phyloP scores from a whole-genome alignment of 1,140 invertebrate species.

The Ooceraea biroi region DNA sequence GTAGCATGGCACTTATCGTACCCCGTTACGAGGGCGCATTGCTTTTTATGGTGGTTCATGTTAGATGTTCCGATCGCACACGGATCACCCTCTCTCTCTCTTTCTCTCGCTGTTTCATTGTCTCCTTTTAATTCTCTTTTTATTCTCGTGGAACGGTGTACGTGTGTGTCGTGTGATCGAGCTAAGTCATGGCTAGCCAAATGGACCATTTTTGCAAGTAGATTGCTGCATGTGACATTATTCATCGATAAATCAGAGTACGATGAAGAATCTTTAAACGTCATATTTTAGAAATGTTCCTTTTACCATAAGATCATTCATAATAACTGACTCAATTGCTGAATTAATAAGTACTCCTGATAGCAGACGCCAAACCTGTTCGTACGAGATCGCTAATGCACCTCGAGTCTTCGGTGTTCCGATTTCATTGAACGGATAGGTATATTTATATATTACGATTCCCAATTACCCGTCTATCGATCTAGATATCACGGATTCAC shows the following conservation, averaged over 20 bases:
- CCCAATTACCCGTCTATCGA: constrained; percentile 29
- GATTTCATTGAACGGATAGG: constrained; percentile 5
- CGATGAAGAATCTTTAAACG: background rate
- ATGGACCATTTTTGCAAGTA: background rate
- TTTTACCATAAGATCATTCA: background rate
- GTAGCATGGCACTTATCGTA: constrained; percentile 80
- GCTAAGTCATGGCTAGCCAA: background rate
- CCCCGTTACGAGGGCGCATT: constrained; percentile 79
- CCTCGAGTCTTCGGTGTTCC: background rate
- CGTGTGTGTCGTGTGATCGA: background rate
- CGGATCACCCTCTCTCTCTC: constrained; percentile 39
- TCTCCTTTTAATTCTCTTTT: background rate
- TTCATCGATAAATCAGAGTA: background rate
- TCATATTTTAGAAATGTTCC: background rate
- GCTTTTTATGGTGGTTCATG: constrained; percentile 78
- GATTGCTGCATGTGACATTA: background rate
- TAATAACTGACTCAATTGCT: background rate
- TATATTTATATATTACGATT: constrained; percentile 57
- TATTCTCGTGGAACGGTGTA: background rate
- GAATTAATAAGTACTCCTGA: background rate
- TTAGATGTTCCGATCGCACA: constrained; percentile 71
- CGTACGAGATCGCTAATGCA: constrained; percentile 7
- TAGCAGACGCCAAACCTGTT: constrained; percentile 1
- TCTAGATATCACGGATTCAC: constrained; percentile 15
- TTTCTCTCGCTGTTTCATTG: constrained; percentile 30